Base-by-base conservation (phyloP, 2,797 vertebrate species). In the Sebastes paucispinis region DNA sequence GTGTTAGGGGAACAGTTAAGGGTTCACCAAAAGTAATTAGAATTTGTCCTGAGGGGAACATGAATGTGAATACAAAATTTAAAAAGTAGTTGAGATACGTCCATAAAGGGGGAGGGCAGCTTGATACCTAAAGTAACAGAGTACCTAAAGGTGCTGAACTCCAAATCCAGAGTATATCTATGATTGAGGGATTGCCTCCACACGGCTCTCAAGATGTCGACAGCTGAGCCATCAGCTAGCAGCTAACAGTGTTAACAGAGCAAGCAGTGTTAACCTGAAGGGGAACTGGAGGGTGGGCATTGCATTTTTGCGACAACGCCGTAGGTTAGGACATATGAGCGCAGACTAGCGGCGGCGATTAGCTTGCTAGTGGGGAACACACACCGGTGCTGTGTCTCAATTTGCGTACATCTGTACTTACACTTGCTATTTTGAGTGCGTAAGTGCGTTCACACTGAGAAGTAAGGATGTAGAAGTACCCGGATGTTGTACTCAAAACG, bases 241-340 rank as follows among this genome's bases (percentile, higher is more conserved):
- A 58, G 13, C 57, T 18, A 59, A 29, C 25, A 29, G 57, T 0
- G 25, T 7, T 59, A 36, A 39, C 36, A 29, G 36, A 13, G 9
- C 32, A 0, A 34, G 0, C 10, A 36, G 14, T 16, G 43, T 47
- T 47, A 47, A 47, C 43, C 43, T 47, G 43, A 18, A 47, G 43
- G 14, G 43, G 1, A 18, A 18, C 14, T 16, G 43, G 43, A 47
- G 16, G 43, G 16, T 47, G 1, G 43, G 16, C 43, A 16, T 1
- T 47, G 0, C 43, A 0, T 13, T 47, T 47, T 16, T 43, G 14
- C 43, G 6, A 47, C 16, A 16, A 47, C 16, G 6, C 1, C 3
- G 43, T 18, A 47, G 43, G 16, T 47, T 0, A 0, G 43, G 43
- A 47, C 0, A 0, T 18, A 47, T 18, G 43, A 47, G 43, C 43